phyloP scores from a whole-genome alignment of 2,797 vertebrate genomes.

The Fistularia commersonii region DNA sequence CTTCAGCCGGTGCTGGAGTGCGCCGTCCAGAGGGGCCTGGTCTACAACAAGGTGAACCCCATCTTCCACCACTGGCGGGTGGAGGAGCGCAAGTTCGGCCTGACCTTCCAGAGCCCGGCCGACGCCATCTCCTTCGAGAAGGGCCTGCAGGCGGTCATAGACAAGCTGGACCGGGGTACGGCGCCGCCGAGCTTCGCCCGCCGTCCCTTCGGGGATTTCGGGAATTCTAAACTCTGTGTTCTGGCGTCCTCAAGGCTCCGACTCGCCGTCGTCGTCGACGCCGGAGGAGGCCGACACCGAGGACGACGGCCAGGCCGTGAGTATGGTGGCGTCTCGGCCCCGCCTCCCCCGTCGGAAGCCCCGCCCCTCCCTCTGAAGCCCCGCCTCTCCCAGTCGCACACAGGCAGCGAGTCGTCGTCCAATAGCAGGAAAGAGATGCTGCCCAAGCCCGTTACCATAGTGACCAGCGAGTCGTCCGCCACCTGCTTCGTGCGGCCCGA shows the following conservation, averaged over 20 bases:
- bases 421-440: slow-evolving; percentile 91
- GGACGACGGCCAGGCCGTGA: slow-evolving; percentile 80
- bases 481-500: slow-evolving; percentile 80
- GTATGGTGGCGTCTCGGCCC: slow-evolving; percentile 28
- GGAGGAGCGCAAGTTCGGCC: slow-evolving; percentile 88
- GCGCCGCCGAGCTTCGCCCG: too few relatives aligned
- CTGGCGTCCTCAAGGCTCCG: slow-evolving; percentile 62
- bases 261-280: slow-evolving; percentile 79
- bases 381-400: slow-evolving; percentile 81
- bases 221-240: slow-evolving; percentile 14
- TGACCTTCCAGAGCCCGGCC: slow-evolving; percentile 91
- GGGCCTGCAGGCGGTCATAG: slow-evolving; percentile 83
- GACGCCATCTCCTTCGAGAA: slow-evolving; percentile 89
- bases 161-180: slow-evolving; percentile 84
- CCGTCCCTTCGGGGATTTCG: background rate
- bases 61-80: slow-evolving; percentile 96
- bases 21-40: slow-evolving; percentile 82
- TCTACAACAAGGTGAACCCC: slow-evolving; percentile 94
- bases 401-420: slow-evolving; percentile 90
- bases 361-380: background rate
- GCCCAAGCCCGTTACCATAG: slow-evolving; percentile 81
- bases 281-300: slow-evolving; percentile 80
- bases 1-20: slow-evolving; percentile 87
- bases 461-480: slow-evolving; percentile 86
- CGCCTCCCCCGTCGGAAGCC: too few relatives aligned